These are phyloP conservation scores for Calliopsis andreniformis DNA, from an alignment of 1,140 invertebrate species.

Conservation along the genomic window DNA sequence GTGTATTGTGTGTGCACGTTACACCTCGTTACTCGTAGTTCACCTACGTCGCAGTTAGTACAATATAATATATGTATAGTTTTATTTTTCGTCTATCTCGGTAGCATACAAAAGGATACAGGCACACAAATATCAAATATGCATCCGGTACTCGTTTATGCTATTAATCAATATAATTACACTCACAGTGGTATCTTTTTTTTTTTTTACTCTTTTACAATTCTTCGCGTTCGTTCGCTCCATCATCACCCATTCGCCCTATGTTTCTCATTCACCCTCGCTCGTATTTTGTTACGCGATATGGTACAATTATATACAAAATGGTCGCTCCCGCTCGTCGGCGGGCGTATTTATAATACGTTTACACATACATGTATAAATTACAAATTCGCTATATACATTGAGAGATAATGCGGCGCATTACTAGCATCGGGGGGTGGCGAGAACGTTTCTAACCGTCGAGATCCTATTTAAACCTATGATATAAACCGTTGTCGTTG, in stretches of 20 bases:
- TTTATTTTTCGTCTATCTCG: constrained; percentile 74
- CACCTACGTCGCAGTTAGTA: constrained; percentile 71
- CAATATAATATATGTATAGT: constrained; percentile 79
- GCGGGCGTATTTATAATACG: constrained; percentile 57
- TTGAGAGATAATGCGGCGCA: constrained; percentile 65
- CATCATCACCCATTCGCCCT: not conserved
- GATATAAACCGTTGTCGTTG: constrained; percentile 60
- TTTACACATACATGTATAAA: constrained; percentile 72
- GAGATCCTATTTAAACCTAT: constrained; percentile 50
- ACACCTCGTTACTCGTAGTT: constrained; percentile 73
- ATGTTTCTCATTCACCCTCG: not conserved
- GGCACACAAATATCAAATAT: constrained; percentile 82
- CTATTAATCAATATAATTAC: constrained; percentile 74
- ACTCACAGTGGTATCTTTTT: constrained; percentile 69
- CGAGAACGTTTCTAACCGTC: constrained; percentile 47
- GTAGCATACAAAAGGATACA: constrained; percentile 81
- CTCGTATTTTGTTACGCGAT: constrained; percentile 56
- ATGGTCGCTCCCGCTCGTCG: constrained; percentile 51
- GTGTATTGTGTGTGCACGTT: constrained; percentile 67
- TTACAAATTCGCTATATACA: constrained; percentile 77
- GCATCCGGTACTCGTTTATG: constrained; percentile 76
- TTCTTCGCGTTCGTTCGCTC: not conserved
- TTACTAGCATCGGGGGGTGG: constrained; percentile 53
- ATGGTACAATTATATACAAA: constrained; percentile 76
- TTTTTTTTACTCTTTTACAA: constrained; percentile 57